A percentile compares a stretch with the other conserved stretches of the same genome.
phyloP scores from a whole-genome alignment of 2,113 vertebrate species.

The Illadopsis cleaveri region DNA sequence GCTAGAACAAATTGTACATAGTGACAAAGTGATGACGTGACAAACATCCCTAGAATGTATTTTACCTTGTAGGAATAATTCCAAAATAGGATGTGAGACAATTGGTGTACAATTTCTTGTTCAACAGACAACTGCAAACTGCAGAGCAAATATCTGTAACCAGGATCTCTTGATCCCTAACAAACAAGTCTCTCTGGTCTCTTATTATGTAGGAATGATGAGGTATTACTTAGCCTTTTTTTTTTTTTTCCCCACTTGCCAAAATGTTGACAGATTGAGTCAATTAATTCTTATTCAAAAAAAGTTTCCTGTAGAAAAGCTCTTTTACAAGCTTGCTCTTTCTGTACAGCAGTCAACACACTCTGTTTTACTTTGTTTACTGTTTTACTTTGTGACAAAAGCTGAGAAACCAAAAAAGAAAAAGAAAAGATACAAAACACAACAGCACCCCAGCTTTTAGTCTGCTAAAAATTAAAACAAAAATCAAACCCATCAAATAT shows the following conservation, averaged over 20 bases:
- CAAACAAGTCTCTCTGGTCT: background rate
- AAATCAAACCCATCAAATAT: background rate
- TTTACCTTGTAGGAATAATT: background rate
- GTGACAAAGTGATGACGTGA: background rate
- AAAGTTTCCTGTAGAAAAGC: background rate
- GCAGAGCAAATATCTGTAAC: background rate
- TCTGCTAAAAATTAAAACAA: background rate
- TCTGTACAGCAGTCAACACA: background rate
- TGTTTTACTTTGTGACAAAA: background rate
- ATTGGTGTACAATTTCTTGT: background rate
- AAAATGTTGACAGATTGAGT: background rate
- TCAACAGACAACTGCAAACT: background rate
- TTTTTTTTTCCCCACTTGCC: background rate
- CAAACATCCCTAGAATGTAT: background rate
- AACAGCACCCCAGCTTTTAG: background rate
- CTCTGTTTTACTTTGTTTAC: background rate
- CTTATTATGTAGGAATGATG: background rate
- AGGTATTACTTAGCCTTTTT: background rate
- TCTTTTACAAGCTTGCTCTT: background rate
- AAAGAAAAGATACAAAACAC: background rate
- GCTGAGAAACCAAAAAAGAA: background rate
- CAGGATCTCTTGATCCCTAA: constrained; percentile 8
- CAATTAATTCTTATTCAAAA: constrained; percentile 35
- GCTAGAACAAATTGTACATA: background rate
- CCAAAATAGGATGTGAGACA: background rate